phyloP scores from a whole-genome alignment of 2,113 vertebrate species.

The Garra rufa region DNA sequence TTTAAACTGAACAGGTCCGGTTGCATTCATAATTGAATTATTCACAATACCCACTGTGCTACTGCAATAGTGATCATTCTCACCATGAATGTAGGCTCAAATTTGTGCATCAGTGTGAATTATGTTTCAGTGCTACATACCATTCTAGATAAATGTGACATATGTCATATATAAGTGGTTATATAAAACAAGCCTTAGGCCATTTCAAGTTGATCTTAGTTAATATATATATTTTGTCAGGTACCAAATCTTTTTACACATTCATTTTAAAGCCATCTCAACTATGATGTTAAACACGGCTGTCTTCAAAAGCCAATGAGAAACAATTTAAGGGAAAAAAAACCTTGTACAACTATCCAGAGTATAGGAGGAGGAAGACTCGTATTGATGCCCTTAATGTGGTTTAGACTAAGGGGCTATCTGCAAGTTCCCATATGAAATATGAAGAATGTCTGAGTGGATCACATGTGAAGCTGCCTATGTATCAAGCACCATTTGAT shows the following conservation, averaged over 20 bases:
- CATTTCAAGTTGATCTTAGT: constrained; percentile 47
- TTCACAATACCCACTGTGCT: constrained; percentile 26
- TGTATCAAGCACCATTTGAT: constrained; percentile 56
- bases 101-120: constrained; percentile 24
- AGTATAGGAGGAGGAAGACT: constrained; percentile 39
- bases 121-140: constrained; percentile 40
- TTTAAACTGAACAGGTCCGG: background rate
- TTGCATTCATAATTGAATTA: background rate
- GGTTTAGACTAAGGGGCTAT: background rate
- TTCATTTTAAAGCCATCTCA: constrained; percentile 56
- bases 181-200: constrained; percentile 43
- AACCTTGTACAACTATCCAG: background rate
- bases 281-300: background rate
- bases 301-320: constrained; percentile 17
- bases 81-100: background rate
- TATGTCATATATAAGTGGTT: constrained; percentile 9
- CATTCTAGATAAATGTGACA: constrained; percentile 1
- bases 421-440: constrained; percentile 5
- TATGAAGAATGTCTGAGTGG: background rate
- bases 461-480: constrained; percentile 19
- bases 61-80: background rate
- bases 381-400: background rate
- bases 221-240: constrained; percentile 41
- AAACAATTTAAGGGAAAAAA: background rate
- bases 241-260: constrained; percentile 57